Base-by-base conservation (phyloP, 2,888 invertebrate species). In the Carcina quercana region DNA sequence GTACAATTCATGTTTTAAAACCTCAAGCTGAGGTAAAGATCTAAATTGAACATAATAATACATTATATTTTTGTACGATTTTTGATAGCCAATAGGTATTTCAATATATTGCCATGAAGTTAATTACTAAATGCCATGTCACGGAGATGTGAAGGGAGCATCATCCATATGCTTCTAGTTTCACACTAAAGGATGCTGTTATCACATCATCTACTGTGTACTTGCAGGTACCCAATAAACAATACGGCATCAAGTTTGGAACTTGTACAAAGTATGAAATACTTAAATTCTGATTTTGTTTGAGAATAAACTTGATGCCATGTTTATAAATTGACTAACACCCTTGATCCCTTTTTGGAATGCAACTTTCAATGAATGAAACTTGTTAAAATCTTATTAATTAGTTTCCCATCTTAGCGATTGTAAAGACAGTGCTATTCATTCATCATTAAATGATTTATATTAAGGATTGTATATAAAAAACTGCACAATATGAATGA, bases 161-260 rank as follows among this genome's bases (percentile, higher is more conserved):
- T 42, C 49, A 47, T 38, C 43, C 45, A 50, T 68, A 59, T 59
- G 61, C 62, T 55, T 54, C 57, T 55, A 53, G 45, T 56, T 46
- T 56, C 58, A 53, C 51, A 41, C 48, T 58, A 47, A 45, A 48
- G 63, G 67, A 64, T 60, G 74, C 72, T 59, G 75, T 69, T 59
- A 58, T 67, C 68, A 69, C 73, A 64, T 62, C 78, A 72, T 65
- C 79, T 68, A 64, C 75, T 65, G 62, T 78, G 65, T 71, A 55
- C 70, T 80, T 74, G 52, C 82, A 82, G 82, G 82, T 82, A 82
- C 74, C 75, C 71, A 59, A 61, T 43, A 47, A 46, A 47, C 47
- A 42, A 44, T 53, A 53, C 70, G 71, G 63, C 66, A 73, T 61
- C 67, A 70, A 64, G 71, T 65, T 60, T 55, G 2, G n/a, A n/a